phyloP scores from a whole-genome alignment of 35 echinoderm and acorn worm species.

The Diadema setosum region DNA sequence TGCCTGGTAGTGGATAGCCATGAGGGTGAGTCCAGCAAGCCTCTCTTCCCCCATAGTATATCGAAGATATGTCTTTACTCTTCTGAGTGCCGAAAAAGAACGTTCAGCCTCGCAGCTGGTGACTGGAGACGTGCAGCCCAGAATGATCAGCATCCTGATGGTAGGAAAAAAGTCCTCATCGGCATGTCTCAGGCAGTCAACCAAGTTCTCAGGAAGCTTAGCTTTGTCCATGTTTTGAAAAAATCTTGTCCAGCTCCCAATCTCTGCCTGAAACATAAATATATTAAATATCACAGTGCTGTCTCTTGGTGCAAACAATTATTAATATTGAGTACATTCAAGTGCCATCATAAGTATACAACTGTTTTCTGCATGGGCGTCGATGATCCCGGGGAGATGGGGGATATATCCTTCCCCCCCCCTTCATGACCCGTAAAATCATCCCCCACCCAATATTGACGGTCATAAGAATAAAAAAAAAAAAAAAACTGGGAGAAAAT shows the following conservation, averaged over 20 bases:
- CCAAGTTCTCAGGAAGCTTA: constrained; percentile 21
- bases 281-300: constrained; percentile 32
- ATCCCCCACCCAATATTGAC: constrained; percentile 20
- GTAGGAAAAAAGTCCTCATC: constrained; percentile 21
- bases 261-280: constrained; percentile 31
- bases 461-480: constrained; percentile 23
- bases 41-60: constrained; percentile 32
- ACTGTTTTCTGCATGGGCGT: constrained; percentile 27
- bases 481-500: constrained; percentile 27
- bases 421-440: constrained; percentile 5
- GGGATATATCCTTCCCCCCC: not conserved
- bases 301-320: constrained; percentile 30
- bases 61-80: constrained; percentile 24
- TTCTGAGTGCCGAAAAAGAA: constrained; percentile 27
- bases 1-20: not conserved
- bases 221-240: constrained; percentile 24
- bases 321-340: constrained; percentile 32
- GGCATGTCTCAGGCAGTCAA: constrained; percentile 17
- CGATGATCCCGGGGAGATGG: not conserved
- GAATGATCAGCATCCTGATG: constrained; percentile 21
- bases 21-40: constrained; percentile 12
- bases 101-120: constrained; percentile 28
- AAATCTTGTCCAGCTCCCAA: constrained; percentile 13
- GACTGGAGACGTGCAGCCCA: constrained; percentile 18
- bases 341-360: constrained; percentile 28